These are phyloP conservation scores for Thryonomys swinderianus DNA, from an alignment of 2,113 vertebrate species.

Conservation along the genomic window DNA sequence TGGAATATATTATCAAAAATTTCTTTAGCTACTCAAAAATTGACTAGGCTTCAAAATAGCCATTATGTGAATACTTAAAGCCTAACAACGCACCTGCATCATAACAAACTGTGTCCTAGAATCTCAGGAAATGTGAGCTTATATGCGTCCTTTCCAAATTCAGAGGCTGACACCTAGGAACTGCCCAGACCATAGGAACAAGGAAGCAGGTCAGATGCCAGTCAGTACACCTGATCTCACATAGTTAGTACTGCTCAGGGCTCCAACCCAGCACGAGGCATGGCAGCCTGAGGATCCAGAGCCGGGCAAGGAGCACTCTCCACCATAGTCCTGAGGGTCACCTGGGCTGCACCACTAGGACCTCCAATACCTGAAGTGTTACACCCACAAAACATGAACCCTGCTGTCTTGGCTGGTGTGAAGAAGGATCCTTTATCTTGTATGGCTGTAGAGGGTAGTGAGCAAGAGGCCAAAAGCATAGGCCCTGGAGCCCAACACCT, in stretches of 20 bases:
- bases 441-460: not conserved
- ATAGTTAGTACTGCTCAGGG: rapidly evolving
- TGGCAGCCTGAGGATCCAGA: not conserved
- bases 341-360: rapidly evolving
- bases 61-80: not conserved
- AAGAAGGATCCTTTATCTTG: not conserved
- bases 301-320: not conserved
- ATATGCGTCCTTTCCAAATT: not conserved
- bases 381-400: not conserved
- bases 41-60: not conserved
- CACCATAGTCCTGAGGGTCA: not conserved
- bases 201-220: not conserved
- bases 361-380: not conserved
- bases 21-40: not conserved
- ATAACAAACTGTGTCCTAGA: not conserved
- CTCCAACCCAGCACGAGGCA: not conserved
- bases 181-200: not conserved
- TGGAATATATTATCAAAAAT: not conserved
- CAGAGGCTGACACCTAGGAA: not conserved
- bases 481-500: not conserved
- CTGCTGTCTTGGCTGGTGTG: not conserved
- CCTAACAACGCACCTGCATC: not conserved
- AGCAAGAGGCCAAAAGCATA: not conserved
- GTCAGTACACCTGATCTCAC: not conserved
- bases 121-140: not conserved